These are phyloP conservation scores for Falco naumanni DNA, from an alignment of 2,797 vertebrate genomes.

Conservation along the genomic window DNA sequence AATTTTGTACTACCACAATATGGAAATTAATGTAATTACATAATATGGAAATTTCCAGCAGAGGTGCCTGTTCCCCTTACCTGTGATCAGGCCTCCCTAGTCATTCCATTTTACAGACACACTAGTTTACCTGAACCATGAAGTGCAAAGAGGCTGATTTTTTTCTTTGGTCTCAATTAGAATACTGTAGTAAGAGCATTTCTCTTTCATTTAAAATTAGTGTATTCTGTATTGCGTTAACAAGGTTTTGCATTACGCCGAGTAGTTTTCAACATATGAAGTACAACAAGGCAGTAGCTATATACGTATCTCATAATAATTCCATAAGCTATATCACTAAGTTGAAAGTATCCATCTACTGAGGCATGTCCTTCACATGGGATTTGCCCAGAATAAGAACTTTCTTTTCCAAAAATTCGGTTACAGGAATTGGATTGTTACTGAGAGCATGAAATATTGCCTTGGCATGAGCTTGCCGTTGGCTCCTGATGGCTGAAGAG, in stretches of 20 bases:
- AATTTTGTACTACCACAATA: neutral
- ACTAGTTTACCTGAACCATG: neutral
- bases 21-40: neutral
- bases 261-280: neutral
- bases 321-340: neutral
- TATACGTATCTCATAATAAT: neutral
- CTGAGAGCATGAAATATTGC: neutral
- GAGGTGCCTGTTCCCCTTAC: neutral
- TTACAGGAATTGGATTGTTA: slow-evolving; percentile 20
- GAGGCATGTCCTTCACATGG: neutral
- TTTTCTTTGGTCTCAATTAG: neutral
- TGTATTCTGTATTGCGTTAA: neutral
- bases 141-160: neutral
- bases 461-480: neutral
- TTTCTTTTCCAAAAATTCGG: slow-evolving; percentile 14
- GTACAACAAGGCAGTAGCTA: neutral
- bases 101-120: neutral
- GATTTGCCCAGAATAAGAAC: slow-evolving; percentile 21
- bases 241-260: neutral
- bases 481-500: neutral
- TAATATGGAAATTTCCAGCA: neutral
- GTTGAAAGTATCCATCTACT: neutral
- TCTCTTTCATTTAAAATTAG: neutral
- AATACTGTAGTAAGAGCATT: neutral
- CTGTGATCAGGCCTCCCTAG: neutral